Percentiles rank a stretch among this genome's conserved stretches.
Conservation (phyloP, 2,113 vertebrate genomes). For the Leptodactylus fuscus region DNA sequence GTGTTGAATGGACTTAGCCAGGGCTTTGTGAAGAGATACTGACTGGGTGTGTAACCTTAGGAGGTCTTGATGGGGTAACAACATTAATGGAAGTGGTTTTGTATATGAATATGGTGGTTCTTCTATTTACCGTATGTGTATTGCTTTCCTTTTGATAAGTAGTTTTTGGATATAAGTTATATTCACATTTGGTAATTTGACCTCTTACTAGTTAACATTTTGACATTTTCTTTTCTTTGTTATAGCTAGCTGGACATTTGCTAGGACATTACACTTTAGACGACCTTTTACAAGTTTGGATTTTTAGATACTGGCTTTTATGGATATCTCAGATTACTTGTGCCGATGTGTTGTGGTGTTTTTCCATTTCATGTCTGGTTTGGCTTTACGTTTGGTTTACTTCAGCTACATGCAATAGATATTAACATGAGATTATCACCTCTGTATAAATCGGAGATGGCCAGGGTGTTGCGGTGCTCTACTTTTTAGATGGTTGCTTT, state of each 20-base stretch:
- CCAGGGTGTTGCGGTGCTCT: not conserved
- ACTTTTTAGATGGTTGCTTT: not conserved
- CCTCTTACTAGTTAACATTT: not conserved
- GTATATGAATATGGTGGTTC: no score
- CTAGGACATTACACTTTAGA: not conserved
- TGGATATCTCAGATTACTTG: not conserved
- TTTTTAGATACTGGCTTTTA: constrained; percentile 5
- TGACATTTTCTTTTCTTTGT: not conserved
- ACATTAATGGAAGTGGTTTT: not conserved
- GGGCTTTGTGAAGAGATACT: not conserved
- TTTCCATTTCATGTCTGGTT: not conserved
- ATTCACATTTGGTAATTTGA: not conserved
- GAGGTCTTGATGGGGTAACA: not conserved
- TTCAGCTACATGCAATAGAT: not conserved
- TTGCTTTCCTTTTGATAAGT: not conserved
- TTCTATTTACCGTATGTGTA: no score
- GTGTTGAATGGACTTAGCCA: not conserved
- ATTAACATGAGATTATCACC: not conserved
- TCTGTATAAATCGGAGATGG: not conserved
- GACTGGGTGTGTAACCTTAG: not conserved
- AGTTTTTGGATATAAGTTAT: not conserved
- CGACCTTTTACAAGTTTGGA: not conserved
- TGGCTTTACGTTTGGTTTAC: not conserved
- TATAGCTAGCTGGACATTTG: not conserved
- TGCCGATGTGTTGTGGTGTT: not conserved